Evolutionary conservation across 2,888 invertebrate genomes (phyloP).

Genomic region (Drosophila sordidula): DNA sequence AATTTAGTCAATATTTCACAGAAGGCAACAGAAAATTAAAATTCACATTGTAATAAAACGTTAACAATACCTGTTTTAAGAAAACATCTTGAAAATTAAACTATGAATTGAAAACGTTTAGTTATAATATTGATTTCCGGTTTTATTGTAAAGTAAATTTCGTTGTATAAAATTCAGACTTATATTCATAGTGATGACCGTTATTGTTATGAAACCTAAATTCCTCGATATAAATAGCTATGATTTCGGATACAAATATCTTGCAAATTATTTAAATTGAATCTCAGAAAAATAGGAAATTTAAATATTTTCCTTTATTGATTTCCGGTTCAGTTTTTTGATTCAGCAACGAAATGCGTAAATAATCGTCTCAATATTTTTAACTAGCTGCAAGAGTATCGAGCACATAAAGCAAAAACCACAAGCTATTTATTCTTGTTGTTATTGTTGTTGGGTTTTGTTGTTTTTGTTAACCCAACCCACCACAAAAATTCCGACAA

Average conservation of each 20-base stretch:
- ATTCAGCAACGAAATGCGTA: constrained; percentile 4
- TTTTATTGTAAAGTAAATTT: neutral
- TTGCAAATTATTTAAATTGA: neutral
- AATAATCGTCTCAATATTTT: constrained; percentile 9
- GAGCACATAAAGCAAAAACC: constrained; percentile 24
- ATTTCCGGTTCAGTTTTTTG: neutral
- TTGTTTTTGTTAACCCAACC: constrained; percentile 32
- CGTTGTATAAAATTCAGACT: too few species aligned
- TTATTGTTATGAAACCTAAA: neutral
- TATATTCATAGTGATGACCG: too few species aligned
- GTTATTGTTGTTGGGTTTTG: constrained; percentile 21
- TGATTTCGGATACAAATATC: too few species aligned
- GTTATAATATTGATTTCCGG: too few species aligned
- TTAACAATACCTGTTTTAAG: neutral
- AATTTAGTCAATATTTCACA: too few species aligned
- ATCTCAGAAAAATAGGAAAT: too few species aligned
- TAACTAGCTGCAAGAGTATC: constrained; percentile 35
- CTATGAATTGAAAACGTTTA: neutral
- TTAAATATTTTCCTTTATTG: too few species aligned
- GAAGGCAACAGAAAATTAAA: too few species aligned
- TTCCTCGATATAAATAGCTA: neutral
- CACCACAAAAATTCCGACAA: constrained; percentile 47
- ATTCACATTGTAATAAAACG: too few species aligned
- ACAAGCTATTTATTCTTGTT: constrained; percentile 20
- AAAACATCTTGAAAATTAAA: neutral